Evolutionary conservation across 2,888 invertebrate species (phyloP), one percentile per base, ranked within the genome.

Genomic region (Tenthredo amoena): DNA sequence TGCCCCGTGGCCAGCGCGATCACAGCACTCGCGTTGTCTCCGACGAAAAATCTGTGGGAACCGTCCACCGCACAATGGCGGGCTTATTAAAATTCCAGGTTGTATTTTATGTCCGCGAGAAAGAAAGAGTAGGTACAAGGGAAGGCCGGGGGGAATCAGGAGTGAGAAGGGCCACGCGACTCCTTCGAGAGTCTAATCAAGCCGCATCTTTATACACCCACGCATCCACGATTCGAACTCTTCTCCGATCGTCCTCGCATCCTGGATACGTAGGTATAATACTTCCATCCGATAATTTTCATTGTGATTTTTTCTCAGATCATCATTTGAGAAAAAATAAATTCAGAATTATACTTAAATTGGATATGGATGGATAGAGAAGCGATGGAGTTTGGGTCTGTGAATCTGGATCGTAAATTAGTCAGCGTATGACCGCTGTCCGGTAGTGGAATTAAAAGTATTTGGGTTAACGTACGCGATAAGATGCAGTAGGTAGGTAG

Each of bases 1-100:
- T n/a, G 12, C 12, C 58, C 68, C 72, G 71, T 43, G 65, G 68
- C 12, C 79, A n/a, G 37, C 37, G 18, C 40, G 82, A 68, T 68
- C 62, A 34, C 47, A n/a, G 47, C 26, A 9, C 18, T 26, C 34
- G 18, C 50, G 85, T 85, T 79, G 87, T 89, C 90, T 86, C 88
- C 86, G 87, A 87, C 87, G 87, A 88, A 89, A 89, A 89, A 90
- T 90, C 87, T 89, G 91, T 90, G 90, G 91, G 90, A 91, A 91
- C 90, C 89, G 87, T 88, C 86, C 90, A 71, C 84, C 83, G 87
- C 88, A 91, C 91, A 91, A 91, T 91, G 90, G 91, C 89, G 89
- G 89, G 90, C 91, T 91, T 91, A 91, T 91, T 91, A 91, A 91
- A 91, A 91, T 91, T 91, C 91, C 91, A 89, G 89, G 88, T 90